Evolutionary conservation across 1,140 invertebrate species (phyloP).

Genomic region (Anastrepha ludens): DNA sequence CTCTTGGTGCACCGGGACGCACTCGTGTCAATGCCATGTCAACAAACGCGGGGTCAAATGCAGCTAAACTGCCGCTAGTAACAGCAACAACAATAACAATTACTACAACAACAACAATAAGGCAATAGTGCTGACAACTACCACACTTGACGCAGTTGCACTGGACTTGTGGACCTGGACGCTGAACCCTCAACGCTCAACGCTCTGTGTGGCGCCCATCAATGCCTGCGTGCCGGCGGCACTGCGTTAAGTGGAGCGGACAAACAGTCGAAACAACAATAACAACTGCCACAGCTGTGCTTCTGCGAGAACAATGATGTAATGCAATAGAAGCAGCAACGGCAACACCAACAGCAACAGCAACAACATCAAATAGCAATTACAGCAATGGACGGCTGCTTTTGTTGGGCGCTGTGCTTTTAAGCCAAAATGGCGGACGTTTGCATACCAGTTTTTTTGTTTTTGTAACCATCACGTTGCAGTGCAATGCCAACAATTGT

Average conservation of each 20-base stretch:
- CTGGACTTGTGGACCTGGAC: neutral
- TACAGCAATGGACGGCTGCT: neutral
- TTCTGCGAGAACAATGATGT: neutral
- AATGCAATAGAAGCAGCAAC: neutral
- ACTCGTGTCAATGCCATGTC: slow-evolving; percentile 51
- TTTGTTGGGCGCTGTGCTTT: neutral
- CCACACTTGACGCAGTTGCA: neutral
- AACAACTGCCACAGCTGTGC: neutral
- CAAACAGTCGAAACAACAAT: neutral
- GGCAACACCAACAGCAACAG: neutral
- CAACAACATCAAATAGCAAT: neutral
- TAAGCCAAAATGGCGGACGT: neutral
- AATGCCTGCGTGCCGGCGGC: slow-evolving; percentile 17
- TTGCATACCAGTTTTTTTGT: neutral
- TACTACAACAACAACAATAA: neutral
- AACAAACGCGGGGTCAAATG: slow-evolving; percentile 39
- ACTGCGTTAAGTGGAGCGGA: slow-evolving; percentile 1
- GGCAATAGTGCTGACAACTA: neutral
- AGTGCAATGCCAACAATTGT: too few relatives aligned
- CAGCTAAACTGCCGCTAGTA: slow-evolving; percentile 1
- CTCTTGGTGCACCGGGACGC: slow-evolving; percentile 15
- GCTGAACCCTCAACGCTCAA: neutral
- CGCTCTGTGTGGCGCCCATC: neutral
- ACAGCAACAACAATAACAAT: neutral
- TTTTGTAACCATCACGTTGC: neutral